Percentiles rank a stretch among this genome's conserved stretches.
Evolutionary conservation across 2,888 invertebrate genomes (phyloP).

Genomic region (Orthosia incerta): DNA sequence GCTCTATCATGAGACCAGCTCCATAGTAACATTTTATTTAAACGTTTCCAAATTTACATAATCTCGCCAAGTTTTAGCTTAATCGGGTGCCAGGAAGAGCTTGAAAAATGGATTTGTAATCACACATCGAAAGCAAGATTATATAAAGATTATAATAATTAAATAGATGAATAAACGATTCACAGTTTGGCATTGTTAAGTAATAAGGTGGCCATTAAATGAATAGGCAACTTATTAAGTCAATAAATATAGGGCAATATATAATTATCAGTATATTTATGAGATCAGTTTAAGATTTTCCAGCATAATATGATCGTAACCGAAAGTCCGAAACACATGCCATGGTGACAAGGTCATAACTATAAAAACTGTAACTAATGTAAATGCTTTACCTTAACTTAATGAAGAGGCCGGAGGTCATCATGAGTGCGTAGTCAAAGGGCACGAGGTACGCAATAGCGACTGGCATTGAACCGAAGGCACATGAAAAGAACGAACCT

Average conservation of each 20-base stretch:
- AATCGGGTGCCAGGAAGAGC: too few species aligned
- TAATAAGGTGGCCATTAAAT: background rate
- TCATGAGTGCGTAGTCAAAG: slow-evolving; percentile 96
- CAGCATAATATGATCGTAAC: slow-evolving; percentile 6
- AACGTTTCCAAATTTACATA: too few species aligned
- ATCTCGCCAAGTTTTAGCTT: too few species aligned
- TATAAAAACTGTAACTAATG: background rate
- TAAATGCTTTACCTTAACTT: slow-evolving; percentile 92
- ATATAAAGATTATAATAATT: background rate
- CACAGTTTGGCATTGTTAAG: background rate
- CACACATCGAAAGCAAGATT: too few species aligned
- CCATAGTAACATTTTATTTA: too few species aligned
- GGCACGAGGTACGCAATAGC: slow-evolving; percentile 96
- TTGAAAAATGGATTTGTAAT: too few species aligned
- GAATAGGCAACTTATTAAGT: background rate
- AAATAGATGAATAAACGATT: background rate
- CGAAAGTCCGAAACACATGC: background rate
- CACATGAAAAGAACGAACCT: slow-evolving; percentile 96
- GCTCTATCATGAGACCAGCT: too few species aligned
- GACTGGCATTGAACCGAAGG: slow-evolving; percentile 94
- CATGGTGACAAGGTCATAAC: background rate
- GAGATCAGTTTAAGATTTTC: background rate
- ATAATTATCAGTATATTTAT: slow-evolving; percentile 1
- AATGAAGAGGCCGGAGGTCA: slow-evolving; percentile 96
- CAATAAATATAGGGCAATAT: background rate